Evolutionary conservation across 1,140 invertebrate genomes (phyloP), one percentile per base, ranked within the genome.

Genomic region (Hydropsyche tenuis): DNA sequence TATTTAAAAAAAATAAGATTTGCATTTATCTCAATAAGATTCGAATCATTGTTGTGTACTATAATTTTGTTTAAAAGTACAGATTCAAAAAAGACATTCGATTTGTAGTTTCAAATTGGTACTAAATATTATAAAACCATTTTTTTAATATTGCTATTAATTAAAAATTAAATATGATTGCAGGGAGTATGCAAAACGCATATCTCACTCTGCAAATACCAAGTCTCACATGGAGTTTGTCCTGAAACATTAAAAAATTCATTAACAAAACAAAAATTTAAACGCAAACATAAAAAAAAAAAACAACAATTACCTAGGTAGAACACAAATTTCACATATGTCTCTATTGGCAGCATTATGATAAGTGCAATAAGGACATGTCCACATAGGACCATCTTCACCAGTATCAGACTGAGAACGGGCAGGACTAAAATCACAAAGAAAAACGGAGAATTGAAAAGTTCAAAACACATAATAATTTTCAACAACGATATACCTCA

Each of bases 291-390:
- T 37, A 4, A 37, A 37, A 37, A 4, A 3, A 37, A 37, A 37
- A 4, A 37, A 37, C 9, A 4, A 37, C 30, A 20, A 20, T 60
- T 85, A 90, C 88, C 90, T 90, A 51, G 96, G 96, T 80, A 98
- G 87, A 79, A 89, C 90, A 86, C 96, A 98, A 88, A 98, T 97
- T 81, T 98, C 96, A 86, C 96, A 98, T 73, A 88, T 88, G 69
- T 84, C 87, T 62, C 89, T 85, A 60, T 90, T 88, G 60, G 89
- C 83, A 72, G 88, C 87, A 87, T 99, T 99, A 78, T 96, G 88
- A 83, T 92, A 98, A 72, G 96, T 98, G 87, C 96, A 98, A 79
- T 96, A 91, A 73, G 89, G 88, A 84, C 96, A 98, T 11, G 94
- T 96, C 96, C 96, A 98, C 70, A 90, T 82, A 48, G 84, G 83